These are phyloP conservation scores for Zaprionus lachaisei DNA, from an alignment of 1,140 invertebrate genomes.

Conservation along the genomic window DNA sequence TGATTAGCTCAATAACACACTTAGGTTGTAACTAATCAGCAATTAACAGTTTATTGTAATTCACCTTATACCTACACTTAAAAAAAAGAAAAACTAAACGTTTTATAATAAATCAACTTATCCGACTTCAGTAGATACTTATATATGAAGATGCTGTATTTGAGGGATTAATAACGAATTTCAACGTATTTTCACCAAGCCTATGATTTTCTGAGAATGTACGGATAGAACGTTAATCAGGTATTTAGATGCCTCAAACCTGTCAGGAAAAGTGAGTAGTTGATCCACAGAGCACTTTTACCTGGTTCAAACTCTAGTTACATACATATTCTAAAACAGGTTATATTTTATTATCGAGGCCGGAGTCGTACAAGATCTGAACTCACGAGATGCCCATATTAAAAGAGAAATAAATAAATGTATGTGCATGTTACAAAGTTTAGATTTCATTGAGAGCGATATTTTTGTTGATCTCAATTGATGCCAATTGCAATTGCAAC, in stretches of 20 bases:
- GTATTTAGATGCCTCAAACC: not conserved
- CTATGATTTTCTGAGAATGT: not conserved
- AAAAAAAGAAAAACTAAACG: not conserved
- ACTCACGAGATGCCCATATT: not conserved
- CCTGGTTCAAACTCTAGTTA: slow-evolving; percentile 7
- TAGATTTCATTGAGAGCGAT: slow-evolving; percentile 7
- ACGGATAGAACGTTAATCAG: not conserved
- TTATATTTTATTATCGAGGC: slow-evolving; percentile 15
- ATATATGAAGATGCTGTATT: not conserved
- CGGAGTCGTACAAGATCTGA: not conserved
- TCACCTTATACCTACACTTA: not conserved
- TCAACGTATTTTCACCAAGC: not conserved
- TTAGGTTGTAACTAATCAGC: not conserved
- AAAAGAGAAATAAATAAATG: not conserved
- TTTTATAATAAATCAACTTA: not conserved
- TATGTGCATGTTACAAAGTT: not conserved
- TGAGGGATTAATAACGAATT: not conserved
- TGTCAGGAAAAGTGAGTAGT: slow-evolving; percentile 6
- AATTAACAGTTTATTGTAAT: not conserved
- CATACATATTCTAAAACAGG: slow-evolving; percentile 20
- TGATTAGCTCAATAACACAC: not conserved
- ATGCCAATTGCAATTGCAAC: not conserved
- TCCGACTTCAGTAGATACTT: not conserved
- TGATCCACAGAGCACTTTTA: slow-evolving; percentile 12
- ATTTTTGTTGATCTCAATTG: slow-evolving; percentile 10